Base-by-base conservation (phyloP, 2,888 invertebrate genomes). In the Laothoe populi region DNA sequence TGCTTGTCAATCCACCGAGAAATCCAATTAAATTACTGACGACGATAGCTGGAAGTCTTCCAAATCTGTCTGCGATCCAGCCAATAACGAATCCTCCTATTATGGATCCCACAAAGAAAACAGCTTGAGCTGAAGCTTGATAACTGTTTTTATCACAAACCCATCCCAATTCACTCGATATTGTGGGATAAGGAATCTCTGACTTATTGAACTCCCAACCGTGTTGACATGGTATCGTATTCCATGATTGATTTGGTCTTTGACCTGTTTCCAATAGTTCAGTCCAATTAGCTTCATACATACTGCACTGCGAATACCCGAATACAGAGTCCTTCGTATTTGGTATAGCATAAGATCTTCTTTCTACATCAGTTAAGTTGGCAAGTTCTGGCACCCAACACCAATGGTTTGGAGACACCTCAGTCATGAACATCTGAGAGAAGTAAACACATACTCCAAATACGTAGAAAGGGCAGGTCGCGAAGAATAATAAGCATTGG, bases 171-270 rank as follows among this genome's bases (percentile, higher is more conserved):
- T 87, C 86, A 61, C 84, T 87, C 7, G 84, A 78, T 67, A 86
- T 82, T 0, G 87, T 87, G 11, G 83, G 76, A 63, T 87, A 87
- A 1, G 87, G 87, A 68, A 87, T 86, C 61, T 87, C 86, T 26
- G 78, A 78, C 70, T 72, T 77, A 62, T 87, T 81, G 40, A 83
- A 87, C 63, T 87, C 86, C 87, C 87, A 87, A 60, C 87, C 87
- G 62, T 82, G 60, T 70, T 77, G 73, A 72, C 87, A 87, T 7
- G 82, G 72, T 31, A 75, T 72, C 31, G 70, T 79, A 23, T 57
- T 65, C 87, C 87, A 87, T 2, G 75, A 71, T 19, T 63, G 59
- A 63, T 85, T 69, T 16, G 83, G 82, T 19, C 40, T 66, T 31
- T 62, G 65, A 42, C 78, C 81, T 2, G 64, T 71, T 57, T 62